Evolutionary conservation across 2,797 vertebrate genomes (phyloP), one percentile per base, ranked within the genome.

Genomic region (Pangasius macronema): DNA sequence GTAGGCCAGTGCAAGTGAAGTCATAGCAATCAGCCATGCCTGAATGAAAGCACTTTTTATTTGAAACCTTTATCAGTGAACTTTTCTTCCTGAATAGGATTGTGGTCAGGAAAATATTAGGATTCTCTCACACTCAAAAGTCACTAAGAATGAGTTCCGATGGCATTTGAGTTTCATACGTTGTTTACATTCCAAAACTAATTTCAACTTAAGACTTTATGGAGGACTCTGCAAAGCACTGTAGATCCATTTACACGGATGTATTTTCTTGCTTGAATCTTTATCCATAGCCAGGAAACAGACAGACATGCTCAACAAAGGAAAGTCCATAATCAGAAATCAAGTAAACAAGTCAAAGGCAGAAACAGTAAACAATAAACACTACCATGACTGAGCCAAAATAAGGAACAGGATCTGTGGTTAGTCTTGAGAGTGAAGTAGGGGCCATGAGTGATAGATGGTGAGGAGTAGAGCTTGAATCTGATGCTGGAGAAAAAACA

Each of bases 11-110:
- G 33, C 82, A 84, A 51, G 5, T 16, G n/a, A 76, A 39, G 24
- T 53, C 30, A 53, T 16, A 53, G 27, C 76, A 63, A 85, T 85
- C 67, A 63, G 24, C 42, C 76, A 51, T 3, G 8, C 30, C 27
- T 61, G 76, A 85, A 68, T 61, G n/a, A 70, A 59, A 33, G 73
- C 51, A 33, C 18, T 80, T 59, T 59, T 80, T 55, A 70, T 68
- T 68, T 7, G 5, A 79, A 68, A 73, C 30, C 46, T 67, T 65
- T 49, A 73, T 82, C 84, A 82, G 65, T 65, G 83, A 73, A 27
- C 46, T 82, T 65, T 85, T 76, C 55, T 55, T 65, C 36, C 30
- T 14, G 30, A 82, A 65, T 61, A 63, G 30, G 55, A 14, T 39
- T 14, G 30, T 39, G 55, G 81, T 72, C 27, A 61, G 30, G 20